Evolutionary conservation across 2,113 vertebrate genomes (phyloP), one percentile per base, ranked within the genome.

Genomic region (Equus quagga): DNA sequence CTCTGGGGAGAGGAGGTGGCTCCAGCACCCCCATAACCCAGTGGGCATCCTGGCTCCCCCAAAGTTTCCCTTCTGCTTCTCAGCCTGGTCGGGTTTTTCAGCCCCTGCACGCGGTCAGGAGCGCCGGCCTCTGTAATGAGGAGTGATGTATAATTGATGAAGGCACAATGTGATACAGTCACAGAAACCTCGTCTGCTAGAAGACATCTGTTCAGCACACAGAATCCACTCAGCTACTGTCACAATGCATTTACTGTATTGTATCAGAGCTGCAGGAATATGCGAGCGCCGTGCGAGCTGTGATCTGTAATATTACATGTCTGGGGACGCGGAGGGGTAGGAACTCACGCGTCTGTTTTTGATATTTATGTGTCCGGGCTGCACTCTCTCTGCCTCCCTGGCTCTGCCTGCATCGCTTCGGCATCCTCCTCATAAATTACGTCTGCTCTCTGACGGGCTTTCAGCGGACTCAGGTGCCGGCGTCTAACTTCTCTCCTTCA

Each of bases 131-230:
- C 9, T 1, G 89, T 98, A 65, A 92, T 97, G 97, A 98, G 96
- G 96, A 94, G 93, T 15, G 64, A 98, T 99, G 87, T 96, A 98
- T 99, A 99, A 98, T 98, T 98, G 98, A 99, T 98, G 98, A 86
- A 91, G 93, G 58, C 98, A 96, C 72, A 97, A 97, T 54, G 98
- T 89, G 98, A 98, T 97, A 81, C 89, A 95, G 98, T 97, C 98
- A 96, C 98, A 92, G 98, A 96, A 98, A 98, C 98, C 95, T 97
- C 60, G 70, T 96, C 96, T 96, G 98, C 98, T 85, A 83, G 89
- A 33, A 98, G 98, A 98, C 98, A 98, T 98, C 98, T 98, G 98
- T 67, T 98, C 98, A 60, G 98, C 98, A 97, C 96, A 96, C n/a
- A 98, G 98, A 92, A 97, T 97, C 64, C 9, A 85, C 98, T 98